Base-by-base conservation (phyloP, 2,888 invertebrate genomes). In the Auanema sp. region DNA sequence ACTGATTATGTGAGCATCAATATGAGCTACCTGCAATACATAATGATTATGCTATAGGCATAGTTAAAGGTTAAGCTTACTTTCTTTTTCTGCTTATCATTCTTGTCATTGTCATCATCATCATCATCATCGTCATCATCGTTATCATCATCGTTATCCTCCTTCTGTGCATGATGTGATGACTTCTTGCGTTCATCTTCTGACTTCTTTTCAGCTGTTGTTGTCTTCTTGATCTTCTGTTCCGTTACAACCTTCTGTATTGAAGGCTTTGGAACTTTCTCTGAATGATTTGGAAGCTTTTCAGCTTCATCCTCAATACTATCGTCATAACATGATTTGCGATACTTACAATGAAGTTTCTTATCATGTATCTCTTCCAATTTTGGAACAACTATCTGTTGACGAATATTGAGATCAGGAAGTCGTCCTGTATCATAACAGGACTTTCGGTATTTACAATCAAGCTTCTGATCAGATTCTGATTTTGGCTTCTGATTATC, bases 291-390 rank as follows among this genome's bases (percentile, higher is more conserved):
- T 10, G n/a, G n/a, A 33, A 54, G n/a, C 24, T 24, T 2, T 16
- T 53, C 51, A 16, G 14, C 16, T n/a, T 23, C 59, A 33, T 59
- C 59, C 4, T 51, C 21, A 23, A 55, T 25, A 16, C 54, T 41
- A 10, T 58, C 64, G 21, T 70, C 64, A 51, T 80, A 80, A 59
- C 79, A 80, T 23, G 69, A 67, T 42, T 74, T 72, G 11, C 79
- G 71, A 60, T 80, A 80, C 51, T 81, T 78, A 65, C 80, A 81
- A 24, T 61, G 63, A 59, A 81, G 72, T 50, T 79, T 78, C 40
- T 68, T 50, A 18, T 71, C 62, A 8, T 58, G 50, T 60, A 68
- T 60, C 10, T 56, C 55, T 16, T 58, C 52, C 23, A 57, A 58
- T 47, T 5, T 18, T 5, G 47, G 47, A 16, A 5, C 10, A 16